These are phyloP conservation scores for Caenorhabditis zanzibari DNA, from an alignment of 2,888 invertebrate genomes.

Conservation along the genomic window DNA sequence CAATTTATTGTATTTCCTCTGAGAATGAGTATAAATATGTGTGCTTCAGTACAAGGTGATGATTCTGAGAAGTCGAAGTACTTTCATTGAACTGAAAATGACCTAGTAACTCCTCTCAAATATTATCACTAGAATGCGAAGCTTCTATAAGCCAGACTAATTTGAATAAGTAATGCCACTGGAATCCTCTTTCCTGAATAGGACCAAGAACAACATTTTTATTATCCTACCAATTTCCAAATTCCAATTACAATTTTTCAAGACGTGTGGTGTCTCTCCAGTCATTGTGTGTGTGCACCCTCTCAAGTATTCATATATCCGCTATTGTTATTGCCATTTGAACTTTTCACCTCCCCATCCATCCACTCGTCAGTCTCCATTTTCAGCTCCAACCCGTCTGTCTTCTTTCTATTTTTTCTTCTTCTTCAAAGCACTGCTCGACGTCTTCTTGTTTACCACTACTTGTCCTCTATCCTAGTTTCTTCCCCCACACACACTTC, in stretches of 20 bases:
- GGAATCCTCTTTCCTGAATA: background rate
- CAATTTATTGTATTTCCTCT: background rate
- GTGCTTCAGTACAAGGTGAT: background rate
- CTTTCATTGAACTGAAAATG: no score
- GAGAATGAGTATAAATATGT: background rate
- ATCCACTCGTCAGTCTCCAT: conserved; percentile 35
- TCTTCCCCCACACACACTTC: conserved; percentile 29
- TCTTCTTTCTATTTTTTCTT: conserved; percentile 1
- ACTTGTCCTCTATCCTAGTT: conserved; percentile 39
- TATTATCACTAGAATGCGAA: background rate
- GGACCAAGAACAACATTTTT: background rate
- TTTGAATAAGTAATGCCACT: background rate
- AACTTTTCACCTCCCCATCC: conserved; percentile 15
- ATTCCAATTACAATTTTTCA: conserved; percentile 16
- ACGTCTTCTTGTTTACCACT: conserved; percentile 54
- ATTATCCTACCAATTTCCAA: background rate
- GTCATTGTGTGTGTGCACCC: conserved; percentile 17
- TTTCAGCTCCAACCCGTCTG: conserved; percentile 47
- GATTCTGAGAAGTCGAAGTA: background rate
- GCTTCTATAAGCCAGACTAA: background rate
- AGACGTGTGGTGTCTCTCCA: background rate
- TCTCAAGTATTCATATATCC: conserved; percentile 50
- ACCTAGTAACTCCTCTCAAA: no score
- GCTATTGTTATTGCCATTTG: conserved; percentile 52
- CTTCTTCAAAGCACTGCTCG: conserved; percentile 23